Conservation (phyloP, 1,140 invertebrate genomes). For the Ceratina australensis region DNA sequence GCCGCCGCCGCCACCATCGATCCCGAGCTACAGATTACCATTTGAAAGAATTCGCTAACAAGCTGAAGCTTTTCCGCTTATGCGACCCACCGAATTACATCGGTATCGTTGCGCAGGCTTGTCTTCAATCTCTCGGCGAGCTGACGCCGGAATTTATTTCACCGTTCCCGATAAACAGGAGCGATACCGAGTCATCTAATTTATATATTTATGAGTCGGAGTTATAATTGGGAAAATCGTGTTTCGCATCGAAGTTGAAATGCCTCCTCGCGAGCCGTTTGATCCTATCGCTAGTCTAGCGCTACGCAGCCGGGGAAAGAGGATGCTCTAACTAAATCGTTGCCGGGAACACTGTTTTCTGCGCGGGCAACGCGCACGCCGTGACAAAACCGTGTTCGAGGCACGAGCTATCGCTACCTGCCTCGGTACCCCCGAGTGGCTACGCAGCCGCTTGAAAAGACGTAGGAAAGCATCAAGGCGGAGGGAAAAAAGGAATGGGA, state of each 20-base stretch:
- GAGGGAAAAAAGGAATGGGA: not conserved
- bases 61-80: slow-evolving; percentile 24
- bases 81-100: not conserved
- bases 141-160: too few species aligned
- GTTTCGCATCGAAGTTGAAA: too few species aligned
- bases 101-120: not conserved
- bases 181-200: too few species aligned
- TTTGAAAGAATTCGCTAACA: slow-evolving; percentile 35
- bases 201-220: too few species aligned
- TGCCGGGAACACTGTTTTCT: not conserved
- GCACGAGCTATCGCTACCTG: slow-evolving; percentile 58
- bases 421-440: slow-evolving; percentile 50
- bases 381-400: slow-evolving; percentile 49
- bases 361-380: slow-evolving; percentile 36
- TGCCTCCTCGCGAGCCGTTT: too few species aligned
- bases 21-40: slow-evolving; percentile 33
- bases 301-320: not conserved
- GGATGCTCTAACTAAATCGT: slow-evolving; percentile 4
- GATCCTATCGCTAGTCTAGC: not conserved
- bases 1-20: slow-evolving; percentile 10
- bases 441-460: slow-evolving; percentile 31
- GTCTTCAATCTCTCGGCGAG: not conserved
- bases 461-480: not conserved
- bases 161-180: too few species aligned
- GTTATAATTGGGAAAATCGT: too few species aligned